Base-by-base conservation (phyloP, 2,797 vertebrate genomes). In the Kryptolebias ocellatus region DNA sequence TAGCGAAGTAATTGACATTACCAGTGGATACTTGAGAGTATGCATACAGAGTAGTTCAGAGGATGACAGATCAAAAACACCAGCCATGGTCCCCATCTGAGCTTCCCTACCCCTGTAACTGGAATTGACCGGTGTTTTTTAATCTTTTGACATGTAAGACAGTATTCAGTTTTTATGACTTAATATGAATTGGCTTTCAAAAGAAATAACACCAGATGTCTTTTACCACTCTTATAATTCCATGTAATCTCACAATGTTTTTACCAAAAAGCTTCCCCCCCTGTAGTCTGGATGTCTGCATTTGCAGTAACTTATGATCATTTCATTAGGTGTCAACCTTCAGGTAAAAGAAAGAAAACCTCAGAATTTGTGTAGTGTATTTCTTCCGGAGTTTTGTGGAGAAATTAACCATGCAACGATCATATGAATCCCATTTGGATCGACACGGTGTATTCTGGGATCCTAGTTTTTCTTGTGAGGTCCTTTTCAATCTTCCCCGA, bases 381-480 rank as follows among this genome's bases (percentile, higher is more conserved):
- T 57, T 85, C 76, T 87, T 70, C 67, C 53, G 72, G 66, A 76
- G 46, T 80, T 77, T 80, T 75, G 80, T 74, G 72, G 39, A 69
- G 61, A 66, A 75, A 74, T 81, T 51, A 60, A 77, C 69, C 67
- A 73, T 65, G 83, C 78, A 85, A 82, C 74, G 62, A 90, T 84
- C 73, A 80, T 85, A 79, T 83, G 86, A 89, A 89, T 91, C 87
- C 90, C 89, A 91, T 89, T 91, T 92, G 90, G 85, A 87, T 92
- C 52, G 87, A 90, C 87, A 88, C 79, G 69, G 75, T 88, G 72
- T 86, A 71, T 78, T 90, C 85, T 83, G 82, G 86, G 88, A 89
- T 89, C 86, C 77, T 85, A 65, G 68, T 80, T 83, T 80, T 80
- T 87, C 75, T 74, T 69, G 49, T 51, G 60, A 74, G 49, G 42